These are phyloP conservation scores for Trematocara variabile DNA, from an alignment of 2,113 vertebrate genomes.

Conservation along the genomic window DNA sequence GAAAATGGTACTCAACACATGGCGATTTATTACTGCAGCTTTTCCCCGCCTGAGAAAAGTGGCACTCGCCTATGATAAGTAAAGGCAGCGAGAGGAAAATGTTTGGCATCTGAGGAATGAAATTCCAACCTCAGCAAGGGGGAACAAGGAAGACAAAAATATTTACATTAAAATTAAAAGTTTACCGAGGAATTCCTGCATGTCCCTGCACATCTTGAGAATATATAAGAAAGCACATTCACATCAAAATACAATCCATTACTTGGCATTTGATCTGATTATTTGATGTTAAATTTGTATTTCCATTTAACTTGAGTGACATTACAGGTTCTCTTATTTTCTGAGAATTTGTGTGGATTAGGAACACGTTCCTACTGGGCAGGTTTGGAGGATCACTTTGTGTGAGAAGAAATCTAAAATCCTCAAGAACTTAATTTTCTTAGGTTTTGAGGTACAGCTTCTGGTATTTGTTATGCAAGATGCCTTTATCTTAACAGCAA, in stretches of 20 bases:
- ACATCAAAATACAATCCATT: neutral
- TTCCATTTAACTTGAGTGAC: neutral
- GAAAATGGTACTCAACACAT: constrained; percentile 28
- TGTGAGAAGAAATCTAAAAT: neutral
- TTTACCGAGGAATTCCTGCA: neutral
- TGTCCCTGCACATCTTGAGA: neutral
- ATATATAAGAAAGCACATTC: neutral
- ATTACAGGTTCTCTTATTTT: neutral
- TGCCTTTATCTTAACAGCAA: neutral
- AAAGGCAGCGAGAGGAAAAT: constrained; percentile 56
- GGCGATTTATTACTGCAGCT: constrained; percentile 9
- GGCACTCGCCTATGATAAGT: constrained; percentile 49
- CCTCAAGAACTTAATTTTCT: neutral
- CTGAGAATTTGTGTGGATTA: neutral
- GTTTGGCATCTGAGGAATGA: constrained; percentile 66
- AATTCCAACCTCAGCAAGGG: constrained; percentile 5
- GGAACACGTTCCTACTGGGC: neutral
- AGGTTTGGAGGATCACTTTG: neutral
- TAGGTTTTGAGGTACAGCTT: neutral
- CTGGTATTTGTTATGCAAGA: neutral
- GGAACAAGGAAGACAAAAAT: constrained; percentile 32
- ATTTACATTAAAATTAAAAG: constrained; percentile 50
- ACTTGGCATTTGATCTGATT: neutral
- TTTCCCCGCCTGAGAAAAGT: constrained; percentile 53
- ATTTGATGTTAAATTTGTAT: neutral